Base-by-base conservation (phyloP, 2,797 vertebrate genomes). In the Tenualosa thibaudeaui region DNA sequence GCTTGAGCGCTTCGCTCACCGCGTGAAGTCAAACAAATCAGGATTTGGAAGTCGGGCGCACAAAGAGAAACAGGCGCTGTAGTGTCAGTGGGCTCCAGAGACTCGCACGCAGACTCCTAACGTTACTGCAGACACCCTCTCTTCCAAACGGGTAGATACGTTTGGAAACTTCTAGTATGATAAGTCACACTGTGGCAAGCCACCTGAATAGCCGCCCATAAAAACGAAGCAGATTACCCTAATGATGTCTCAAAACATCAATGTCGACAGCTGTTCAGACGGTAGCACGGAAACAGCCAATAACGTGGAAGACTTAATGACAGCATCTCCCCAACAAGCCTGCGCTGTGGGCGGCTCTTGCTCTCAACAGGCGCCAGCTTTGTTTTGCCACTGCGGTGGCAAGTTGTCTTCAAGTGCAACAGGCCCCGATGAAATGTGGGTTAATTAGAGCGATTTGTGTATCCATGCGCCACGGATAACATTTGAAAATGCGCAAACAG, bases 361-460 rank as follows among this genome's bases (percentile, higher is more conserved):
- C 65, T 71, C 26, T 71, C 62, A 31, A 71, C 65, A 71, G 26
- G 26, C 65, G 65, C 75, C 31, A 40, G 50, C 84, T 83, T 87
- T 86, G 81, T 58, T 89, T 90, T 90, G 91, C 86, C 89, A 90
- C 90, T 19, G 71, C 5, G 19, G 40, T 46, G 71, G 13, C 60
- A 82, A 82, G 83, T 54, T 62, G 68, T 83, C 75, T 81, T 54
- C 24, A 19, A 86, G 90, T 90, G 85, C 90, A 90, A 84, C 78
- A 9, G 54, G 86, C 84, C 71, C 89, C 90, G 91, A 89, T 88
- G 86, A 91, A 91, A 93, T 88, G 89, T 86, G 84, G 85, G 88
- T 86, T 91, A 90, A 93, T 93, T 90, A 90, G 82, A 85, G 75
- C 31, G 78, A 81, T 85, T 85, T 65, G 62, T 83, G 88, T 88